Percentiles rank a stretch among this genome's conserved stretches.
Evolutionary conservation across 1,140 invertebrate species (phyloP).

Genomic region (Wiebesia pumilae): DNA sequence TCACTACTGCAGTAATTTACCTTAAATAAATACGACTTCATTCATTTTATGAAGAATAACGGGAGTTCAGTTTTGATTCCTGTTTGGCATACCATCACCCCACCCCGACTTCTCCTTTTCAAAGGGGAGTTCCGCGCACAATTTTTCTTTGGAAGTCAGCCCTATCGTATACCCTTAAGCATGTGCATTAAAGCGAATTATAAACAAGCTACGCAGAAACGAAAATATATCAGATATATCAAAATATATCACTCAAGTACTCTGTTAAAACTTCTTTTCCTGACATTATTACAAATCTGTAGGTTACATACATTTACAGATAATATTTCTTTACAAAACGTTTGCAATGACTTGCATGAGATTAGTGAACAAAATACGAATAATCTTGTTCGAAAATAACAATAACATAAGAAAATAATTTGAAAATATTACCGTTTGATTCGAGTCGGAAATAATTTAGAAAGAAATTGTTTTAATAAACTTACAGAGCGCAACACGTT

Average conservation of each 20-base stretch:
- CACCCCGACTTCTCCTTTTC: background rate
- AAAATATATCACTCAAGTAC: background rate
- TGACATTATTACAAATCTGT: background rate
- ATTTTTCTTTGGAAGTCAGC: background rate
- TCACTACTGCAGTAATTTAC: background rate
- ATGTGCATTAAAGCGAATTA: background rate
- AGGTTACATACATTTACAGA: background rate
- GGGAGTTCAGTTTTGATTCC: background rate
- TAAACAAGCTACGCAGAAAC: background rate
- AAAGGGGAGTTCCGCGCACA: background rate
- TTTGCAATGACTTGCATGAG: background rate
- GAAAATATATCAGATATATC: background rate
- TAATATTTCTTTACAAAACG: background rate
- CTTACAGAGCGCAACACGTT: background rate
- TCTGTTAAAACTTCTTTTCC: background rate
- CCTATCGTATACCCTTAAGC: background rate
- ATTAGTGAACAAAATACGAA: background rate
- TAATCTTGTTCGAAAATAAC: background rate
- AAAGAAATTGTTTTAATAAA: constrained; percentile 6
- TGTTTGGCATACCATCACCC: background rate
- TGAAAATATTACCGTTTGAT: background rate
- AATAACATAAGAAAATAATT: background rate
- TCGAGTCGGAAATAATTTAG: background rate
- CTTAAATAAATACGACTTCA: background rate
- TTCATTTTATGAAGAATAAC: background rate